A percentile compares a stretch with the other conserved stretches of the same genome.
Conservation (phyloP, 1,140 invertebrate species). For the Tribolium madens region DNA sequence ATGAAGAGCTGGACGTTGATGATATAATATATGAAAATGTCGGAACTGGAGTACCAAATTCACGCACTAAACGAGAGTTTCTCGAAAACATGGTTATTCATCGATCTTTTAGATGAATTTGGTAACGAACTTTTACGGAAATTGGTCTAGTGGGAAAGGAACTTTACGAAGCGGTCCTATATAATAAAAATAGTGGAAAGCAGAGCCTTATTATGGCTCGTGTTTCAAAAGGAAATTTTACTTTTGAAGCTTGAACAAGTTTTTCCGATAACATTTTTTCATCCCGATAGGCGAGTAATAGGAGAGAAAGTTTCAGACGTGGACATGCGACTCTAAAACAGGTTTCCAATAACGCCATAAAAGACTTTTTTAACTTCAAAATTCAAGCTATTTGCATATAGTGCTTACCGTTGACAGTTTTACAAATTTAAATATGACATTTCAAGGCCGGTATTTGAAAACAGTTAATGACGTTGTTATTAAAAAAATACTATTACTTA, state of each 20-base stretch:
- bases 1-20: not conserved
- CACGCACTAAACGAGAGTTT: not conserved
- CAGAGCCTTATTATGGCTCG: not conserved
- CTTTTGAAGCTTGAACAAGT: constrained; percentile 9
- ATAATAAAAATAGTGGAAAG: constrained; percentile 20
- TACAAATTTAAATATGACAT: not conserved
- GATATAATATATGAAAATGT: constrained; percentile 1
- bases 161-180: not conserved
- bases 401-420: too few species aligned
- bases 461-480: too few species aligned
- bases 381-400: too few species aligned
- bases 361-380: too few species aligned
- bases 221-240: constrained; percentile 5
- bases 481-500: too few species aligned
- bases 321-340: not conserved
- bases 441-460: too few species aligned
- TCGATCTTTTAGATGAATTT: constrained; percentile 14
- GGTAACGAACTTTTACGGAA: constrained; percentile 2
- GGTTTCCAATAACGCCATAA: not conserved
- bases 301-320: not conserved
- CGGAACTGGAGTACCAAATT: not conserved
- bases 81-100: not conserved
- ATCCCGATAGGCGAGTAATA: not conserved
- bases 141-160: not conserved
- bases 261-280: constrained; percentile 4